Conservation (phyloP, 2,797 vertebrate species). For the Bovichtus variegatus region DNA sequence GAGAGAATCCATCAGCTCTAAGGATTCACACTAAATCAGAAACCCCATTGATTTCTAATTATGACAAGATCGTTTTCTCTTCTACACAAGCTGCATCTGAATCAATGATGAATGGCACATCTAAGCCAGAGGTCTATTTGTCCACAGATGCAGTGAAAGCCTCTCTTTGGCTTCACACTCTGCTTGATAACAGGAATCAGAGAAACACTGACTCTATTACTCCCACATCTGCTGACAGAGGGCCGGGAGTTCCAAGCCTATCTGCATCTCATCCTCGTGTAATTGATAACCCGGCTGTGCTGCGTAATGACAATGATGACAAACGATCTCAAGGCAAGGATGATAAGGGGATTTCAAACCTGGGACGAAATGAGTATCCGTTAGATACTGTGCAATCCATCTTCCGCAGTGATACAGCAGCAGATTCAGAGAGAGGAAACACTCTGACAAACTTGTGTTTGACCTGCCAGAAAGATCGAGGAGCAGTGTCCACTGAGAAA, state of each 20-base stretch:
- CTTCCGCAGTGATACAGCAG: slow-evolving; percentile 48
- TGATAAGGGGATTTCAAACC: slow-evolving; percentile 63
- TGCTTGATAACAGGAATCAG: slow-evolving; percentile 62
- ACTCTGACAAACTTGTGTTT: slow-evolving; percentile 62
- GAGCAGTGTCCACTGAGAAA: slow-evolving; percentile 44
- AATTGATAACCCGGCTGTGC: slow-evolving; percentile 70
- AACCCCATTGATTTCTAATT: slow-evolving; percentile 60
- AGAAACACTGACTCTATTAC: slow-evolving; percentile 66
- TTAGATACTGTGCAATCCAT: slow-evolving; percentile 51
- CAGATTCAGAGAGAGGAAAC: slow-evolving; percentile 46
- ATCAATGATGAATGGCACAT: slow-evolving; percentile 65
- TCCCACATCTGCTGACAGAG: slow-evolving; percentile 59
- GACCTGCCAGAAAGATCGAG: slow-evolving; percentile 63
- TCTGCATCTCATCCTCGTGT: slow-evolving; percentile 68
- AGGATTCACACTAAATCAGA: slow-evolving; percentile 44
- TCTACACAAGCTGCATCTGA: slow-evolving; percentile 50
- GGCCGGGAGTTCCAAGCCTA: slow-evolving; percentile 49
- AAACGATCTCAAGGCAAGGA: slow-evolving; percentile 57
- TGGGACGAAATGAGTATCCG: slow-evolving; percentile 29
- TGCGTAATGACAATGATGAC: slow-evolving; percentile 56
- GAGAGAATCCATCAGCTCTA: slow-evolving; percentile 26
- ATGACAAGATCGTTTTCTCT: slow-evolving; percentile 56
- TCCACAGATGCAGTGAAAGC: slow-evolving; percentile 55
- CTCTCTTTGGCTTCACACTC: slow-evolving; percentile 60
- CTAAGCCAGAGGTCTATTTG: slow-evolving; percentile 54